Evolutionary conservation across 1,140 invertebrate species (phyloP).

Genomic region (Drosophila athabasca): DNA sequence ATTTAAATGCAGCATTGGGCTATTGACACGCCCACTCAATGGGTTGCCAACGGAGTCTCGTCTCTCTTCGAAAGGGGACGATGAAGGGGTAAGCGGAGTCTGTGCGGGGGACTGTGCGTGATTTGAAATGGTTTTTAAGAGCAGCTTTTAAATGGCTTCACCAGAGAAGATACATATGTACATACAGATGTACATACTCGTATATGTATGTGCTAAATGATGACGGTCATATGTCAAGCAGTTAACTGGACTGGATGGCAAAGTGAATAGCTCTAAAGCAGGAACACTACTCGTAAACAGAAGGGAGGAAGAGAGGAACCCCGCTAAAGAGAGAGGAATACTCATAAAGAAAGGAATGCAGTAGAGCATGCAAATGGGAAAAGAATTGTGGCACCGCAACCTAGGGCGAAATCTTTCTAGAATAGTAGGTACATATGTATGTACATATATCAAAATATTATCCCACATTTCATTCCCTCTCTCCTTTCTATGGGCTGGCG

Average conservation of each 20-base stretch:
- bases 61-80: constrained; percentile 1
- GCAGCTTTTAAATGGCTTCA: constrained; percentile 42
- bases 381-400: too few species aligned
- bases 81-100: not conserved
- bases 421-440: not conserved
- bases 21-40: constrained; percentile 70
- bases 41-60: constrained; percentile 37
- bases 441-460: constrained; percentile 12
- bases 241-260: constrained; percentile 62
- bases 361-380: too few species aligned
- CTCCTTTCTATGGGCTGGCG: not conserved
- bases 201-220: constrained; percentile 56
- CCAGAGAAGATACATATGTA: constrained; percentile 5
- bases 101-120: constrained; percentile 26
- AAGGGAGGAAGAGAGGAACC: too few species aligned
- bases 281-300: too few species aligned
- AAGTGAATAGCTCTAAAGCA: constrained; percentile 1
- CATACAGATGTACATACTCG: too few species aligned
- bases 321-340: too few species aligned
- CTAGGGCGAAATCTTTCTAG: not conserved
- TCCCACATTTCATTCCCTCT: not conserved
- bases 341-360: too few species aligned
- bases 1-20: constrained; percentile 67
- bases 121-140: constrained; percentile 70
- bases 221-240: constrained; percentile 65